Conservation (phyloP, 2,888 invertebrate genomes). For the Unio delphinus region DNA sequence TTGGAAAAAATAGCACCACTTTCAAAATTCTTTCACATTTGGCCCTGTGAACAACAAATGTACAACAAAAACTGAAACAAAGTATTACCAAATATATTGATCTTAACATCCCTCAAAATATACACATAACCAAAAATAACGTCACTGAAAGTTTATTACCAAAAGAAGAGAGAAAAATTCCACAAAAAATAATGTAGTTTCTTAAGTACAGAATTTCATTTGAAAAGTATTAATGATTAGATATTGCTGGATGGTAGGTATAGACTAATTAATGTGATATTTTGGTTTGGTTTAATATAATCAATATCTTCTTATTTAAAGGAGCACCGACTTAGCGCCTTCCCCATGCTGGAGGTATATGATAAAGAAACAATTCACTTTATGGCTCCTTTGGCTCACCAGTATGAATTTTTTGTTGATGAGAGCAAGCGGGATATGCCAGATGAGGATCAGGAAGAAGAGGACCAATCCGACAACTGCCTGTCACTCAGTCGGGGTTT, state of each 20-base stretch:
- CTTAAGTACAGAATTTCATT: too few relatives aligned
- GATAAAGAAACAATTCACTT: slow-evolving; percentile 69
- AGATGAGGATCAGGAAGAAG: slow-evolving; percentile 21
- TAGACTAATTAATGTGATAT: background rate
- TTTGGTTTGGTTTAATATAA: background rate
- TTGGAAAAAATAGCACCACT: too few relatives aligned
- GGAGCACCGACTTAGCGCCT: slow-evolving; percentile 71
- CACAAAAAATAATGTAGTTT: too few relatives aligned
- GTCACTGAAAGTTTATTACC: too few relatives aligned
- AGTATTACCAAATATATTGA: too few relatives aligned
- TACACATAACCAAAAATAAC: too few relatives aligned
- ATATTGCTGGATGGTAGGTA: background rate
- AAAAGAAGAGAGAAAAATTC: too few relatives aligned
- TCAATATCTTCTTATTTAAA: slow-evolving; percentile 32
- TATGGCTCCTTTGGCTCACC: slow-evolving; percentile 72
- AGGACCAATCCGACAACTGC: slow-evolving; percentile 17
- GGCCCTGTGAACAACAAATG: too few relatives aligned
- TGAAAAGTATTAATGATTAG: too few relatives aligned
- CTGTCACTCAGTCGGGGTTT: slow-evolving; percentile 5
- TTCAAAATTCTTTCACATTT: too few relatives aligned
- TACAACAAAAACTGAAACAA: too few relatives aligned
- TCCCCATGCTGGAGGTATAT: slow-evolving; percentile 73
- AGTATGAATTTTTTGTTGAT: slow-evolving; percentile 73
- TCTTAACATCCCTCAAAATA: too few relatives aligned
- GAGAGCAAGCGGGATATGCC: slow-evolving; percentile 58